Percentiles rank a stretch among this genome's conserved stretches.
These are phyloP conservation scores for Leptopilina drosophilae DNA, from an alignment of 2,888 invertebrate genomes.

Conservation along the genomic window DNA sequence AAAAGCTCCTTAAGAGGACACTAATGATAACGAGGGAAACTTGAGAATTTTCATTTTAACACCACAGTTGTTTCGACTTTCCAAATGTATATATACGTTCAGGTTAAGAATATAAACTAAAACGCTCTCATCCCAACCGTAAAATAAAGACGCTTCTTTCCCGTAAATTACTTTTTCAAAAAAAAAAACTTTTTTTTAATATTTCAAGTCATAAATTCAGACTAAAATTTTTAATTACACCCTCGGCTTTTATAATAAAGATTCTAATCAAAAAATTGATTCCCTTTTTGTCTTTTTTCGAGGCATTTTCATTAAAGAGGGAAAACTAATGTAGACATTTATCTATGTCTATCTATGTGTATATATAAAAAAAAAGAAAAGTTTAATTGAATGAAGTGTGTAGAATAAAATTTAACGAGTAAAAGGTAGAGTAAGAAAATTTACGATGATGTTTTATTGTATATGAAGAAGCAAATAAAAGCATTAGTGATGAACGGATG, in stretches of 20 bases:
- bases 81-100: background rate
- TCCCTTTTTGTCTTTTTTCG: background rate
- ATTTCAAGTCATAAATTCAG: background rate
- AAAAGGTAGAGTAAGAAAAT: background rate
- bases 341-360: background rate
- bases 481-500: background rate
- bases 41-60: constrained; percentile 39
- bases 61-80: constrained; percentile 12
- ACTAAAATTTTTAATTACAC: background rate
- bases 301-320: background rate
- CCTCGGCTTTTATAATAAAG: background rate
- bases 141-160: background rate
- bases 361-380: background rate
- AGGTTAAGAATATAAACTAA: background rate
- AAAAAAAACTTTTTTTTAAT: background rate
- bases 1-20: background rate
- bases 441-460: constrained; percentile 7
- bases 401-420: constrained; percentile 4
- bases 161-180: background rate
- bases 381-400: background rate
- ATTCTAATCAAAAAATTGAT: background rate
- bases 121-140: background rate
- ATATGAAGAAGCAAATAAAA: constrained; percentile 4
- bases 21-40: constrained; percentile 47
- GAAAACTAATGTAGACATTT: background rate